Base-by-base conservation (phyloP, 1,140 invertebrate genomes). In the Nebria ingens region DNA sequence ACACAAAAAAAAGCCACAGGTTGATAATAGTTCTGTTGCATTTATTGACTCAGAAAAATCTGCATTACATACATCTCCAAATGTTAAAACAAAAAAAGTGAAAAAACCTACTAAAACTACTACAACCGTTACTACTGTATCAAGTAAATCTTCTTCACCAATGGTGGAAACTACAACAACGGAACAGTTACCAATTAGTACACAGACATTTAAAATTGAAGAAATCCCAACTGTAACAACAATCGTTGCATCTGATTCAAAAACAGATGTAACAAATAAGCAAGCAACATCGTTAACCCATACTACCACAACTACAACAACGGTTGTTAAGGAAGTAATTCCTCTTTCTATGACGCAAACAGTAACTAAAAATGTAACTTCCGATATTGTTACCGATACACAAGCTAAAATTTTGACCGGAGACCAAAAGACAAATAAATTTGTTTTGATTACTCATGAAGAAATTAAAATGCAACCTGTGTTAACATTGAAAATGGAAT, bases 371-470 rank as follows among this genome's bases (percentile, higher is more conserved):
- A 40, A 21, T 54, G 53, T 42, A 19, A 42, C 53, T 42, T 20
- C 34, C 12, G 53, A 54, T 42, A 54, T 40, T 42, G 19, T 19
- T n/a, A 22, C 40, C 4, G 22, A 42, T 13, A 12, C 6, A 42
- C 6, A 54, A 54, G 19, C 23, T 19, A 1, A 42, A 51, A 25
- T 25, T 11, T 15, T 3, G 19, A 15, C 21, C 21, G 25, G n/a
- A 19, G 17, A 54, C 4, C 29, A 38, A n/a, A 54, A 76, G 65
- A 80, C 79, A 34, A 77, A 75, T 59, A 83, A 79, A 63, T 76
- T 83, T 53, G 78, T 81, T 58, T 65, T 84, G 19, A 83, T 84
- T 54, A 83, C 81, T 23, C 82, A 84, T 55, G 82, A 84, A 72
- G 80, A 83, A 69, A 76, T 80, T 55, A 78, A 77, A 71, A 71